Percentiles rank a stretch among this genome's conserved stretches.
These are phyloP conservation scores for Pristiophorus japonicus DNA, from an alignment of 2,113 vertebrate species.

Conservation along the genomic window DNA sequence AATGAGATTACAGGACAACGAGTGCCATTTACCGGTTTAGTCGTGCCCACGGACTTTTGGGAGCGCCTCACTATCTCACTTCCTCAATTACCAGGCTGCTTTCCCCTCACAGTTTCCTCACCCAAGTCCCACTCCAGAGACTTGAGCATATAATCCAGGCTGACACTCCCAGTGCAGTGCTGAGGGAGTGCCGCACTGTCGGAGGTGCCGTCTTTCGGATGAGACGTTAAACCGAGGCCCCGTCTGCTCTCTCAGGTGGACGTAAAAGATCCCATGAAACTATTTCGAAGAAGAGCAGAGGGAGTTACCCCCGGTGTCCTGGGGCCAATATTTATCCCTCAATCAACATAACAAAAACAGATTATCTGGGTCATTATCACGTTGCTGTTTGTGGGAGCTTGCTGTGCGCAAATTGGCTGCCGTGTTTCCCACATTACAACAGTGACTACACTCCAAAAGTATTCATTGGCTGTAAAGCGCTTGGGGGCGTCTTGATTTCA, in stretches of 20 bases:
- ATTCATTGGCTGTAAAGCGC: background rate
- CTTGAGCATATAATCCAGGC: too few relatives aligned
- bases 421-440: background rate
- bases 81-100: background rate
- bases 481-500: background rate
- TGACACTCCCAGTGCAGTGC: too few relatives aligned
- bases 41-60: too few relatives aligned
- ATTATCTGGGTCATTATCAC: background rate
- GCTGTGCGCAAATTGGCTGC: background rate
- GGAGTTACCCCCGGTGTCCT: too few relatives aligned
- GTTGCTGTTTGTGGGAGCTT: background rate
- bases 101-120: too few relatives aligned
- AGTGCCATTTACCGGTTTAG: background rate
- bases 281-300: too few relatives aligned
- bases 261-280: too few relatives aligned
- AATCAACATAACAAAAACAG: background rate
- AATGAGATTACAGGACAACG: background rate
- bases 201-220: too few relatives aligned
- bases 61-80: background rate
- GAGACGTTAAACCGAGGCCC: too few relatives aligned
- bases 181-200: too few relatives aligned
- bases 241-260: too few relatives aligned
- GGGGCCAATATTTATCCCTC: background rate
- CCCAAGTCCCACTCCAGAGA: too few relatives aligned
- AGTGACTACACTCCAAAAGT: background rate